Evolutionary conservation across 2,113 vertebrate genomes (phyloP).

Genomic region (Prolemur simus): DNA sequence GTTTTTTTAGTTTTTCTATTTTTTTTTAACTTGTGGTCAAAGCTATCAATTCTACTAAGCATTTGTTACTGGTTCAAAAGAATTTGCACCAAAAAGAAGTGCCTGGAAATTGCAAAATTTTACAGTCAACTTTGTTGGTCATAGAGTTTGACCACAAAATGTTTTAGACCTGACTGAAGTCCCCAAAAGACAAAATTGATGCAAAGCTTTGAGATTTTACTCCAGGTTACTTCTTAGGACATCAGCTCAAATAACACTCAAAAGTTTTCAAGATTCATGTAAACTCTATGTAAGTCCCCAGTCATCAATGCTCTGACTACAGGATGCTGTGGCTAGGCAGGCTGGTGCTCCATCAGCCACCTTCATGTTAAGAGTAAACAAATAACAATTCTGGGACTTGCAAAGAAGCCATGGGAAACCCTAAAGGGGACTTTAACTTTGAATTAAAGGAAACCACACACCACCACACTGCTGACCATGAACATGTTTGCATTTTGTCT

Average conservation of each 20-base stretch:
- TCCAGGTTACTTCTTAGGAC: not conserved
- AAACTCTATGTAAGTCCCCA: not conserved
- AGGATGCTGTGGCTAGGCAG: conserved; percentile 53
- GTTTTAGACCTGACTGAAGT: not conserved
- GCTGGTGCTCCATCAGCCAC: not conserved
- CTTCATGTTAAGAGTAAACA: conserved; percentile 43
- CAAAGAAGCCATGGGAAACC: conserved; percentile 36
- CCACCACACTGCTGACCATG: not conserved
- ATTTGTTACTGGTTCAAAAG: conserved; percentile 38
- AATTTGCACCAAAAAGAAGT: conserved; percentile 28
- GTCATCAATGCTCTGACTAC: not conserved
- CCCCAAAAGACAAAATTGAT: conserved; percentile 38
- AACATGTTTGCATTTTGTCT: conserved; percentile 51
- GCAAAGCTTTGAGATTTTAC: conserved; percentile 23
- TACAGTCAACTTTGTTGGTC: not conserved
- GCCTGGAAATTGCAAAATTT: conserved; percentile 22
- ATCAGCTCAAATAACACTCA: not conserved
- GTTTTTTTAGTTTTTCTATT: not conserved
- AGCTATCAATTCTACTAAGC: not conserved
- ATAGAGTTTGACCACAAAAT: not conserved
- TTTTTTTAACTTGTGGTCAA: not conserved
- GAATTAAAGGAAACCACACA: conserved; percentile 55
- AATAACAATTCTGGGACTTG: not conserved
- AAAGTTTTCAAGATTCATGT: not conserved
- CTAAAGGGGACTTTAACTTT: conserved; percentile 17